Percentiles rank a stretch among this genome's conserved stretches.
phyloP scores from a whole-genome alignment of 2,113 vertebrate genomes.

The Xenotilapia flavipinnis region DNA sequence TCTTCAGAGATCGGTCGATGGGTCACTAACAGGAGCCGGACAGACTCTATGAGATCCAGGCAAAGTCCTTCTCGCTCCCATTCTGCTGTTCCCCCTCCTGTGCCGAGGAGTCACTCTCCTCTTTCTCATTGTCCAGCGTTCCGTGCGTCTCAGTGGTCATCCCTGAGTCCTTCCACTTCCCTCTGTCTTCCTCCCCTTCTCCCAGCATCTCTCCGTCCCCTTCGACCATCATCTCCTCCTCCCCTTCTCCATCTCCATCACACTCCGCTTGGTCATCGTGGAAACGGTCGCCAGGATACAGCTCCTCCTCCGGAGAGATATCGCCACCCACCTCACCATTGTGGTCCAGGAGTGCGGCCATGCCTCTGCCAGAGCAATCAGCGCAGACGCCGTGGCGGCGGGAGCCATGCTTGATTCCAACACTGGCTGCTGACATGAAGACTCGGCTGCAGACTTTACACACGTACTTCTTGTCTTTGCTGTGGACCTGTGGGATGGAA shows the following conservation, averaged over 20 bases:
- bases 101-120: slow-evolving; percentile 85
- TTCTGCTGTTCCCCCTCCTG: slow-evolving; percentile 79
- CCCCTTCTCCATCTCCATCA: slow-evolving; percentile 66
- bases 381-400: slow-evolving; percentile 90
- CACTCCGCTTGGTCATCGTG: slow-evolving; percentile 78
- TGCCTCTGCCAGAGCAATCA: slow-evolving; percentile 85
- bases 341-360: slow-evolving; percentile 77
- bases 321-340: slow-evolving; percentile 76
- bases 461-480: slow-evolving; percentile 98
- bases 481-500: slow-evolving; percentile 83
- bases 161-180: slow-evolving; percentile 82
- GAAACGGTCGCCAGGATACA: slow-evolving; percentile 83
- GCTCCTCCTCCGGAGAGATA: slow-evolving; percentile 82
- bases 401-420: slow-evolving; percentile 96
- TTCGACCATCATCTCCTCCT: slow-evolving; percentile 74
- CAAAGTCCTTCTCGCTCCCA: slow-evolving; percentile 86
- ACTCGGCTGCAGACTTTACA: slow-evolving; percentile 96
- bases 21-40: neutral
- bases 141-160: slow-evolving; percentile 78
- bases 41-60: slow-evolving; percentile 88
- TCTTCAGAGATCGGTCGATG: slow-evolving; percentile 35
- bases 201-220: slow-evolving; percentile 81
- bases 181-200: slow-evolving; percentile 79
- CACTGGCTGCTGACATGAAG: slow-evolving; percentile 96
- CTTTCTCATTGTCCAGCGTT: slow-evolving; percentile 79